Base-by-base conservation (phyloP, 2,888 invertebrate genomes). In the Habrosyne pyritoides region DNA sequence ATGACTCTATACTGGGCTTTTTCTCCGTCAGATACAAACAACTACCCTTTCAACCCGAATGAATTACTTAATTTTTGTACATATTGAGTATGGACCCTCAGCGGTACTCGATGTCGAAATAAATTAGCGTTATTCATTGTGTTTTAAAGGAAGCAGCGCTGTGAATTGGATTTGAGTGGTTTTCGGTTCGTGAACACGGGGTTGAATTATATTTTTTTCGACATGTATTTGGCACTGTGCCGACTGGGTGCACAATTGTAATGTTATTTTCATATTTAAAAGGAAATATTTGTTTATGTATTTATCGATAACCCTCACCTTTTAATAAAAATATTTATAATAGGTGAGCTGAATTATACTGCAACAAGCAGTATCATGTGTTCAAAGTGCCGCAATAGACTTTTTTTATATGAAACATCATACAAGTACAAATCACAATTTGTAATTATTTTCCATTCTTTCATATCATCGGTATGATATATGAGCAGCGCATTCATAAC, bases 41-140 rank as follows among this genome's bases (percentile, higher is more conserved):
- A n/a, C 79, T 79, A 91, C 89, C 90, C 91, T 87, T 91, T 89
- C 87, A 83, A 84, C 80, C 79, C 83, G 79, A 90, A 91, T 88
- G 88, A 90, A 91, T 91, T 86, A 87, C 89, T 90, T 90, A 90
- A 90, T 91, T 90, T 89, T 86, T 89, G 83, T 82, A 80, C 42
- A 42, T 83, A 83, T 83, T 79, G 77, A 69, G 75, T 77, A 75
- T 79, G 79, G 77, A 79, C 84, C 84, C 83, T 79, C 74, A 66
- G 76, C 75, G 69, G 77, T 77, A 75, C 75, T 84, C 75, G 72
- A 83, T 78, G 86, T 88, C 87, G 69, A 87, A 88, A 87, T 88
- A 87, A 87, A 89, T 89, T 87, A 87, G 79, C 82, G 81, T 83
- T 81, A 83, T 73, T 79, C 77, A 83, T 83, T 84, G 82, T 82